A percentile compares a stretch with the other conserved stretches of the same genome.
phyloP scores from a whole-genome alignment of 2,113 vertebrate species.

The Tretioscincus oriximinensis region DNA sequence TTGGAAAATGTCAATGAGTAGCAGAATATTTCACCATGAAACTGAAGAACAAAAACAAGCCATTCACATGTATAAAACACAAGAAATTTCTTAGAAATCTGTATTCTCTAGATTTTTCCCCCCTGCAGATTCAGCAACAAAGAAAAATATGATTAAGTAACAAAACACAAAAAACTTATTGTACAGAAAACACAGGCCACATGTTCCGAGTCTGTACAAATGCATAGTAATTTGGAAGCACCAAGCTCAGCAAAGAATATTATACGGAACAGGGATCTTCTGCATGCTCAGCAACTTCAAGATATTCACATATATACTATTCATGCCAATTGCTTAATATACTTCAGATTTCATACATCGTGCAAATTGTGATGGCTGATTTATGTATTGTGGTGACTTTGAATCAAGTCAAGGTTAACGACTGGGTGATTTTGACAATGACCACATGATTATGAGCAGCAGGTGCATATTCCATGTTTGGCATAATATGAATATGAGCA shows the following conservation, averaged over 20 bases:
- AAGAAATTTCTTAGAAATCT: not conserved
- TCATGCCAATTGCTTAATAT: constrained; percentile 32
- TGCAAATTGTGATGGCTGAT: constrained; percentile 22
- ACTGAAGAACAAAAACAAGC: constrained; percentile 7
- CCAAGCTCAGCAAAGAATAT: constrained; percentile 52
- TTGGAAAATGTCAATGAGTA: not conserved
- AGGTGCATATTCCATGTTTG: constrained; percentile 54
- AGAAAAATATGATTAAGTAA: constrained; percentile 33
- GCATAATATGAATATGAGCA: constrained; percentile 38
- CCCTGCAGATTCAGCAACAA: constrained; percentile 32
- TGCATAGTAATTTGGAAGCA: not conserved
- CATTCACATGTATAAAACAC: not conserved
- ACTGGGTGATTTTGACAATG: constrained; percentile 38
- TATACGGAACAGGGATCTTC: constrained; percentile 33
- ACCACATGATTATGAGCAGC: constrained; percentile 51
- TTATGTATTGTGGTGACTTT: constrained; percentile 18
- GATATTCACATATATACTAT: constrained; percentile 13
- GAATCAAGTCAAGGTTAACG: constrained; percentile 46
- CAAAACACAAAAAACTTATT: constrained; percentile 36
- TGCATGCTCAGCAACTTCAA: constrained; percentile 46
- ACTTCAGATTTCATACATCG: constrained; percentile 27
- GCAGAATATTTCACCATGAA: constrained; percentile 12
- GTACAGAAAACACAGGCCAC: constrained; percentile 24
- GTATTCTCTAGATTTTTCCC: constrained; percentile 21
- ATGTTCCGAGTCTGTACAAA: constrained; percentile 39